phyloP scores from a whole-genome alignment of 2,888 invertebrate genomes.

The Keiferia lycopersicella region DNA sequence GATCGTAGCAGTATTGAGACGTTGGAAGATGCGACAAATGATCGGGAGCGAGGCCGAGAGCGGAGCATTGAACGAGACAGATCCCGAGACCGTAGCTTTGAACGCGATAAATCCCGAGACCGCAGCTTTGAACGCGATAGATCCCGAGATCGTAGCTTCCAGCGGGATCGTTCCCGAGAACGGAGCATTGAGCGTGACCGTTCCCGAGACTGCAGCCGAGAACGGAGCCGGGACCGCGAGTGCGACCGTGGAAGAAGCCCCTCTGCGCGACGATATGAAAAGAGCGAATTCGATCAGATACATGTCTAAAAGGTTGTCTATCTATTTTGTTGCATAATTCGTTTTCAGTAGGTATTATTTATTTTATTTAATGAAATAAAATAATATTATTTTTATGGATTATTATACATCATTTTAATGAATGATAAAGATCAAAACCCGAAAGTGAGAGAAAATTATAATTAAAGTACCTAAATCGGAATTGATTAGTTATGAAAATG shows the following conservation, averaged over 20 bases:
- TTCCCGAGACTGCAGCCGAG: slow-evolving; percentile 34
- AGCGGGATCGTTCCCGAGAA: background rate
- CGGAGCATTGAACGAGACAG: background rate
- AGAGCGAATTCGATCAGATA: slow-evolving; percentile 78
- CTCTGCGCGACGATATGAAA: slow-evolving; percentile 56
- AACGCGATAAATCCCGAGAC: background rate
- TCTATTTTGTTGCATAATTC: background rate
- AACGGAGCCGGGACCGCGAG: background rate
- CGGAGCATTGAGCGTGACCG: background rate
- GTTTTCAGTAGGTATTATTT: slow-evolving; percentile 8
- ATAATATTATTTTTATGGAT: background rate
- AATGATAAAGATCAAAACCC: slow-evolving; percentile 29
- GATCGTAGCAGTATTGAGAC: slow-evolving; percentile 75
- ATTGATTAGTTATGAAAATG: slow-evolving; percentile 55
- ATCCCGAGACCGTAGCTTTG: background rate
- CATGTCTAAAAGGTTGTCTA: slow-evolving; percentile 73
- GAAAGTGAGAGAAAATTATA: slow-evolving; percentile 10
- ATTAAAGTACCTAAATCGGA: slow-evolving; percentile 43
- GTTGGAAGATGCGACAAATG: slow-evolving; percentile 58
- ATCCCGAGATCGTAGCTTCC: background rate
- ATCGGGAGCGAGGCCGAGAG: slow-evolving; percentile 29
- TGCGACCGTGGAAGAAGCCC: slow-evolving; percentile 56
- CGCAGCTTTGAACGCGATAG: background rate
- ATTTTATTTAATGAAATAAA: background rate
- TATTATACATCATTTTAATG: slow-evolving; percentile 19